Evolutionary conservation across 2,888 invertebrate species (phyloP), one percentile per base, ranked within the genome.

Genomic region (Pandemis heparana): DNA sequence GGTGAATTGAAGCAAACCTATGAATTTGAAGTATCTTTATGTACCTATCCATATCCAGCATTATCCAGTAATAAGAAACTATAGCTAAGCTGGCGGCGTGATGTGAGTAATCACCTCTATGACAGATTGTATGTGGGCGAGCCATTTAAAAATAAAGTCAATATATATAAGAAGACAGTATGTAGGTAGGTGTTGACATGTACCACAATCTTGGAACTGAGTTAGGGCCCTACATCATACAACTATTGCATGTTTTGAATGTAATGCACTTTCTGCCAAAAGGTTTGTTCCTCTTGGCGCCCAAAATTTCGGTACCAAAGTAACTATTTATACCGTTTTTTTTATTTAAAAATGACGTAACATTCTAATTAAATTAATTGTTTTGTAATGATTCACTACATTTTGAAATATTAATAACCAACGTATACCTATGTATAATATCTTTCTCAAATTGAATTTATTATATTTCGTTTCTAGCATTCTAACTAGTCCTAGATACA

Each of bases 51-150:
- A 1, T 65, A 62, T 46, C 43, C 18, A 12, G 8, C 12, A 39
- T 53, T 16, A 43, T 53, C 18, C 32, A 59, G n/a, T 12, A 41
- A 43, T 51, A 60, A 32, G 23, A 39, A 65, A 32, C 16, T 66
- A 59, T 2, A 4, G 43, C 72, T 72, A 23, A 63, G 60, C 64
- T 39, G 51, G 53, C 16, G 51, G 53, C 16, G 14, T 61, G 41
- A 71, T 77, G 77, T 83, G 82, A 84, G 76, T 83, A 83, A 83
- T 84, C 78, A 67, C 77, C 77, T 76, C 75, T 79, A 82, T 80
- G 79, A 82, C 82, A 75, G 78, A 78, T 79, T 79, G 66, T 67
- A 68, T 68, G 83, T 85, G 80, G 84, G 84, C 83, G 84, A 78
- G 76, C 60, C 61, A 60, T 75, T 80, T 81, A 82, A 82, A 82